Conservation (phyloP, 2,113 vertebrate genomes). For the Charadrius vociferus region DNA sequence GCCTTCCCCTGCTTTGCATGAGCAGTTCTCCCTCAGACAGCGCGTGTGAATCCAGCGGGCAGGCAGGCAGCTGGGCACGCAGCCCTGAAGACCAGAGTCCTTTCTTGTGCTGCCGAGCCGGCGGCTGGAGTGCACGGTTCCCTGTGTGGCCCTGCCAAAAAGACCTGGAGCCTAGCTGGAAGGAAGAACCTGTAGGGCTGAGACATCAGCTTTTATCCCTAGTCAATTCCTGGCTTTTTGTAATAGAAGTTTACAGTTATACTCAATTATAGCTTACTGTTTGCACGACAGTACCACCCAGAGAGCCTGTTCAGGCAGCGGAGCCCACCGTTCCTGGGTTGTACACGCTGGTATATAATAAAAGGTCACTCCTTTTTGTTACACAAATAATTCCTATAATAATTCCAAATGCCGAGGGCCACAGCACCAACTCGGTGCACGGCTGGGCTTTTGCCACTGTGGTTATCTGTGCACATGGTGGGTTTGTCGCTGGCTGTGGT, state of each 20-base stretch:
- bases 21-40: neutral
- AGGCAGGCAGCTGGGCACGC: neutral
- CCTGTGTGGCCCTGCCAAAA: neutral
- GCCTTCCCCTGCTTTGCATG: neutral
- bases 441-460: neutral
- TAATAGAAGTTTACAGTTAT: neutral
- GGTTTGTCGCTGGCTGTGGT: neutral
- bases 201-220: neutral
- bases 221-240: neutral
- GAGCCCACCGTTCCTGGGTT: neutral
- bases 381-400: neutral
- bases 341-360: neutral
- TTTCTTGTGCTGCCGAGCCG: neutral
- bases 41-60: neutral
- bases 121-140: fast-evolving
- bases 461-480: neutral
- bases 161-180: neutral
- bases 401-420: neutral
- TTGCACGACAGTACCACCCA: neutral
- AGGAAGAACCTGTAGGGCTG: neutral
- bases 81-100: neutral
- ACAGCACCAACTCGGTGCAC: neutral
- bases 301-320: neutral
- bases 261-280: neutral
- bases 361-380: neutral